phyloP scores from a whole-genome alignment of 2,888 invertebrate genomes.

The Julus scandinavius region DNA sequence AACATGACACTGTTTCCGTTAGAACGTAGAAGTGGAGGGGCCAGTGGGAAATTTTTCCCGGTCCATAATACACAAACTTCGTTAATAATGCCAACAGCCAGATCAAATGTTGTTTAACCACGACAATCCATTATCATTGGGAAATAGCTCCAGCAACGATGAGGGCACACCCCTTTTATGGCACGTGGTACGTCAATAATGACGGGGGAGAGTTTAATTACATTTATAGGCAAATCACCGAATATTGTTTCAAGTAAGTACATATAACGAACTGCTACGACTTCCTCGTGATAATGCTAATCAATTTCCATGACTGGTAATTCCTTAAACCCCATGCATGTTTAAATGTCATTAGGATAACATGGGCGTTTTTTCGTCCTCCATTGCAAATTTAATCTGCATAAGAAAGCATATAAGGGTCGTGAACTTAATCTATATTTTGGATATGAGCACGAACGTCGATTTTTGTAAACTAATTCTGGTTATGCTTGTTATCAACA shows the following conservation, averaged over 20 bases:
- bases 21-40: not conserved
- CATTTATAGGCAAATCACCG: constrained; percentile 14
- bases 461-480: no score
- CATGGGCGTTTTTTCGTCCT: not conserved
- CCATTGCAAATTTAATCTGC: no score
- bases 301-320: not conserved
- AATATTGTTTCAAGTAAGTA: constrained; percentile 1
- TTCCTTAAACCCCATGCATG: not conserved
- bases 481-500: no score
- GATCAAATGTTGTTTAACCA: constrained; percentile 30
- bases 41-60: not conserved
- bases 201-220: constrained; percentile 26
- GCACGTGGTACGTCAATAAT: constrained; percentile 40
- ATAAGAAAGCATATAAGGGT: no score
- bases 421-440: no score
- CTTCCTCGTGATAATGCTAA: not conserved
- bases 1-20: constrained; percentile 48
- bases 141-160: constrained; percentile 10
- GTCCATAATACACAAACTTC: not conserved
- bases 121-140: constrained; percentile 17
- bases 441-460: no score
- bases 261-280: not conserved
- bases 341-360: not conserved
- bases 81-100: not conserved
- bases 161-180: constrained; percentile 44